Conservation (phyloP, 2,113 vertebrate species). For the Pachypanchax playfairii region DNA sequence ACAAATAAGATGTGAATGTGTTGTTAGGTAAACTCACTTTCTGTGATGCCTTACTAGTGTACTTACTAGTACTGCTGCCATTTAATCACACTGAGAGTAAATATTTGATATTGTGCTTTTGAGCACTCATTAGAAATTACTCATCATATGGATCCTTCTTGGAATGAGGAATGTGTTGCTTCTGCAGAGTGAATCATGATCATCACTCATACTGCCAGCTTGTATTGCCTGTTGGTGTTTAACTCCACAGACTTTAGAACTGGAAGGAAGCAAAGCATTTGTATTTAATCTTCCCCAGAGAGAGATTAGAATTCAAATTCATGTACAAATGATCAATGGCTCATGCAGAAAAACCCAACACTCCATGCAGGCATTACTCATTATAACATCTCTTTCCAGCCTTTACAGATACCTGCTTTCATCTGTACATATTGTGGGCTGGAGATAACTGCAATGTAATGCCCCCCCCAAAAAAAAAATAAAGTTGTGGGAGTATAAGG, state of each 20-base stretch:
- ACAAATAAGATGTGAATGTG: conserved; percentile 27
- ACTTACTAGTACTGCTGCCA: too few species aligned
- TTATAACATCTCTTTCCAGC: conserved; percentile 28
- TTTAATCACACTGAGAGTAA: conserved; percentile 65
- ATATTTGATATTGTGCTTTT: conserved; percentile 62
- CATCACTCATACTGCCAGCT: conserved; percentile 68
- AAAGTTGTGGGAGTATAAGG: background rate
- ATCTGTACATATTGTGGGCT: conserved; percentile 12
- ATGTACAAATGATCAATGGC: conserved; percentile 45
- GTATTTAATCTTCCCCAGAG: conserved; percentile 61
- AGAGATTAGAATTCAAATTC: conserved; percentile 53
- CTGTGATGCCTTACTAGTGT: conserved; percentile 41
- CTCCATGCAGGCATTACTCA: conserved; percentile 24
- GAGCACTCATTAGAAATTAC: conserved; percentile 66
- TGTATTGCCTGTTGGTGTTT: conserved; percentile 56
- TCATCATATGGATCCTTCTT: conserved; percentile 55
- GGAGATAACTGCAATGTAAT: conserved; percentile 8
- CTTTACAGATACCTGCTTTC: conserved; percentile 30
- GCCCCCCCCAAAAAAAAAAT: background rate
- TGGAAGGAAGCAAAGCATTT: conserved; percentile 48
- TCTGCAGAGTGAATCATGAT: conserved; percentile 56
- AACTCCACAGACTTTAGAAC: conserved; percentile 54
- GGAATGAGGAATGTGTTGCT: conserved; percentile 63
- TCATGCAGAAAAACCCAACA: conserved; percentile 30
- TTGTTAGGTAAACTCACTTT: conserved; percentile 60